Conservation (phyloP, 2,888 invertebrate genomes). For the Smittia sp. region DNA sequence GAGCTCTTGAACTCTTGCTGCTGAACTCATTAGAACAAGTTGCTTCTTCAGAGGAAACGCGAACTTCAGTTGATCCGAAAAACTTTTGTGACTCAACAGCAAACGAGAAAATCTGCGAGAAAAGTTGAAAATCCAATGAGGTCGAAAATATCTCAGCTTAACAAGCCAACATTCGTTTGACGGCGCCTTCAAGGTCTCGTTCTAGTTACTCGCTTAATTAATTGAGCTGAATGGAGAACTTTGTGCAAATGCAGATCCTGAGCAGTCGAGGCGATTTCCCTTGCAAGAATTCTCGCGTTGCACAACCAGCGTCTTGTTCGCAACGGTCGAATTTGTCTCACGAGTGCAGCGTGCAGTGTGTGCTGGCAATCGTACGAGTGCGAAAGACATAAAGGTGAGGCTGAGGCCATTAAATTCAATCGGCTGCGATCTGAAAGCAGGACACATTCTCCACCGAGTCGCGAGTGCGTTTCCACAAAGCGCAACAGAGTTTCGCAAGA, state of each 20-base stretch:
- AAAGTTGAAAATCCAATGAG: slow-evolving; percentile 1
- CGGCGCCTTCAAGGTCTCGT: not conserved
- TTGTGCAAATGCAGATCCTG: not conserved
- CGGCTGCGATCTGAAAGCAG: not conserved
- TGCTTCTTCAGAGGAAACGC: no score
- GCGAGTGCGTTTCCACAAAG: not conserved
- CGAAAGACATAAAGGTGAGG: slow-evolving; percentile 4
- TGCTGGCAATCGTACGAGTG: no score
- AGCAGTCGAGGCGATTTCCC: not conserved
- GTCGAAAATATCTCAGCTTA: not conserved
- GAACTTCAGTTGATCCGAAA: no score
- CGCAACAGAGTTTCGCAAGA: not conserved
- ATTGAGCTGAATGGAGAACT: no score
- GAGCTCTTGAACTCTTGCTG: no score
- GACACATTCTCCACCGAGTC: not conserved
- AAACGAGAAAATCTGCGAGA: not conserved
- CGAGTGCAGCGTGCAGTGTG: not conserved
- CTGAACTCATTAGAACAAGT: no score
- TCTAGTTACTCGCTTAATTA: not conserved
- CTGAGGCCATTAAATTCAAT: not conserved
- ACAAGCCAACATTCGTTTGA: not conserved
- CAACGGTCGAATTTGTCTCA: not conserved
- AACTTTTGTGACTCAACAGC: no score
- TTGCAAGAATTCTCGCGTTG: not conserved
- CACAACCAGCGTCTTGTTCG: not conserved